Base-by-base conservation (phyloP, 1,140 invertebrate species). In the Heliconius congener region DNA sequence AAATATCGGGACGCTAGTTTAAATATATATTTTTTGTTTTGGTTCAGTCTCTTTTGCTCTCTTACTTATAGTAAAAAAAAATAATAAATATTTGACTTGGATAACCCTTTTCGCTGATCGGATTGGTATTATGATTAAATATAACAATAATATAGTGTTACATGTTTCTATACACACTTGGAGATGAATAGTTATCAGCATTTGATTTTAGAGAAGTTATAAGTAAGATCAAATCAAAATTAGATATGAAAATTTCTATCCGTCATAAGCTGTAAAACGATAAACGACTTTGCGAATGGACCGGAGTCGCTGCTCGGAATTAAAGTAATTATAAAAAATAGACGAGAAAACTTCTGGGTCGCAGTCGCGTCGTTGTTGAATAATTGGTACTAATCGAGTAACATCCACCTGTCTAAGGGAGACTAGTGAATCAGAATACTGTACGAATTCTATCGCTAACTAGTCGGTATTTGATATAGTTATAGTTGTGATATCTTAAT, bases 251-350 rank as follows among this genome's bases (percentile, higher is more conserved):
- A 66, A 1, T 1, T 66, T 30, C 60, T 13, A 66, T 66, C 27
- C 60, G 27, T 16, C 9, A 18, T 13, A 66, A 66, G 23, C 13
- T 66, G 27, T 66, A 6, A 66, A 66, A 66, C 60, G 60, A 18
- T 60, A 27, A 60, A 75, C 30, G 23, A 60, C 57, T 74, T 60
- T 42, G 74, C 30, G 16, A 76, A n/a, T 46, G 57, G 23, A 6
- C 50, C 39, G 57, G 73, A 77, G 75, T 81, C 76, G 55, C 70
- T 39, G 74, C 34, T 76, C 76, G 11, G 37, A 88, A 30, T 86
- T 90, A 90, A 91, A 89, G 89, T 89, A 88, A 89, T 90, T 90
- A 89, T 84, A 83, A 37, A 71, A 87, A 90, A 90, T 91, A 90
- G 87, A 88, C 85, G 81, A 84, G 83, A 78, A 88, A 88, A 89